phyloP scores from a whole-genome alignment of 2,113 vertebrate species.

The Rhinolophus sinicus region DNA sequence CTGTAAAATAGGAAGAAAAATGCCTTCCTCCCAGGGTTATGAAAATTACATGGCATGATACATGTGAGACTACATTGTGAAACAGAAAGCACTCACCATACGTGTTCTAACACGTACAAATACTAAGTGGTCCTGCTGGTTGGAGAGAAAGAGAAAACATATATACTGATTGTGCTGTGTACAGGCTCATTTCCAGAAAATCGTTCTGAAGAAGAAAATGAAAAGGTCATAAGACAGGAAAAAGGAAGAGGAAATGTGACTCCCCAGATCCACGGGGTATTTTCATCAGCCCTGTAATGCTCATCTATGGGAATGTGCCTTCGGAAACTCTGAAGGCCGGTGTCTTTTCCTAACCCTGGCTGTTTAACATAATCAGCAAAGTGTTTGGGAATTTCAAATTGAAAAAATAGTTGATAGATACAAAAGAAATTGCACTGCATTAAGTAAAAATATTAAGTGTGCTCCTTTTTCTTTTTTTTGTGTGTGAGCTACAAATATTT shows the following conservation, averaged over 20 bases:
- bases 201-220: background rate
- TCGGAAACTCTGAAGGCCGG: background rate
- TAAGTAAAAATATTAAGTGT: background rate
- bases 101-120: fast-evolving
- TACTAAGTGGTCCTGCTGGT: background rate
- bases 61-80: background rate
- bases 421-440: background rate
- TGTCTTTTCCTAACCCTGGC: background rate
- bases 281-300: fast-evolving
- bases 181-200: background rate
- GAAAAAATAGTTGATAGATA: background rate
- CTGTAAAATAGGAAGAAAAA: background rate
- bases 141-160: background rate
- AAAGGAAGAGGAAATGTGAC: too few relatives aligned
- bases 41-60: background rate
- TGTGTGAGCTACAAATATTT: background rate
- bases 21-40: background rate
- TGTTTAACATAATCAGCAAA: background rate
- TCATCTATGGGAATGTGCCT: fast-evolving
- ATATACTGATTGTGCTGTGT: fast-evolving
- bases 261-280: fast-evolving
- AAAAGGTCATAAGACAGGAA: background rate
- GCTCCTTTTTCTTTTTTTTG: background rate
- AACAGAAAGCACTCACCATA: fast-evolving
- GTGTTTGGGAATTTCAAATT: background rate